Base-by-base conservation (phyloP, 2,113 vertebrate genomes). In the Bothrops jararaca region DNA sequence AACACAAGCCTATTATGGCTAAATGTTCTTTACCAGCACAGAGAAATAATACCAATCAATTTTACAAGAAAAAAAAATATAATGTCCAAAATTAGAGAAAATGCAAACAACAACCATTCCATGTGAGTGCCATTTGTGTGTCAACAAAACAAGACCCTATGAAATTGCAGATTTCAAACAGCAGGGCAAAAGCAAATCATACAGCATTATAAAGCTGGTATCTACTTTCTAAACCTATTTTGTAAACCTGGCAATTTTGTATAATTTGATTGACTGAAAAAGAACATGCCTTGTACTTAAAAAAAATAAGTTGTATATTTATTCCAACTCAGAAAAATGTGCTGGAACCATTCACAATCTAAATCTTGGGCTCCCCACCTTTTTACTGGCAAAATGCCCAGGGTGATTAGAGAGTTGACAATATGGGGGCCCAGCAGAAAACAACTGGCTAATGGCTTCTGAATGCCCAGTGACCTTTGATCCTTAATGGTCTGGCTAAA, bases 401-500 rank as follows among this genome's bases (percentile, higher is more conserved):
- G 97, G 98, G 97, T 98, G 97, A 98, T 97, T 97, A 93, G 23
- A 90, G 97, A 95, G 97, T 96, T 98, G 97, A 98, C 98, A 98
- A 96, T 95, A 97, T 95, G 88, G 24, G 96, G 97, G 97, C 96
- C 96, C 93, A 96, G 98, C 97, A 98, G 98, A 98, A 98, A 98
- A 50, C 89, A 93, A 93, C 96, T 97, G 97, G 98, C 98, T 98
- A 98, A 99, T 98, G 98, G 97, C 98, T 98, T 98, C 97, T 97
- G 97, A 98, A 97, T 97, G 97, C 97, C 96, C 85, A 92, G 48
- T 96, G 97, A 98, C 97, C 98, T 98, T 97, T 98, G 98, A 98
- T 98, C 98, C 97, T 94, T 95, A 95, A 94, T 97, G 97, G 97
- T 97, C 97, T 96, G 96, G 97, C 95, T 0, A 3, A 96, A 97